Conservation (phyloP, 2,888 invertebrate species). For the Thereva unica region DNA sequence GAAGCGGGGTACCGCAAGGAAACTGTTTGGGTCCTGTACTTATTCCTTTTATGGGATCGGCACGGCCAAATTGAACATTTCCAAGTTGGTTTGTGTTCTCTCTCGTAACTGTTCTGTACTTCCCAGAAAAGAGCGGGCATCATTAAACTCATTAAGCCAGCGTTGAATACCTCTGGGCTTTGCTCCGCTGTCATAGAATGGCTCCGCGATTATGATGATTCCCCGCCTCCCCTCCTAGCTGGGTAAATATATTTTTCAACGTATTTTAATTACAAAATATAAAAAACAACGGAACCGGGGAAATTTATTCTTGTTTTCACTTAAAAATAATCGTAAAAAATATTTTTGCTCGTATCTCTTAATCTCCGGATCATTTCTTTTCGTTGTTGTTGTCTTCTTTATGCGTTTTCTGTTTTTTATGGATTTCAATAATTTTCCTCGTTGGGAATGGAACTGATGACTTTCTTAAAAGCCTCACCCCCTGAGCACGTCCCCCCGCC, state of each 20-base stretch:
- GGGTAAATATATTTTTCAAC: constrained; percentile 2
- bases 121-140: too few species aligned
- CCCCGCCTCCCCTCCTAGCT: not conserved
- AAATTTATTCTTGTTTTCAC: constrained; percentile 34
- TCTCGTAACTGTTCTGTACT: too few species aligned
- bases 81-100: too few species aligned
- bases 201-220: constrained; percentile 24
- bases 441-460: constrained; percentile 18
- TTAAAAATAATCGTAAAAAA: constrained; percentile 35
- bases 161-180: too few species aligned
- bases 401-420: constrained; percentile 29
- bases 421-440: constrained; percentile 31
- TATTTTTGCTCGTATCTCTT: constrained; percentile 31
- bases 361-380: constrained; percentile 32
- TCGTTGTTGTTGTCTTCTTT: constrained; percentile 32
- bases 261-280: constrained; percentile 31
- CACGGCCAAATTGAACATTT: too few species aligned
- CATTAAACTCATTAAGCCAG: too few species aligned
- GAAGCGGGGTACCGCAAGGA: constrained; percentile 30
- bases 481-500: not conserved
- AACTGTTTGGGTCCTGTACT: constrained; percentile 12
- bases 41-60: not conserved
- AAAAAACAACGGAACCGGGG: constrained; percentile 17
- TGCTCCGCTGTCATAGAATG: not conserved
- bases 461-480: constrained; percentile 25